phyloP scores from a whole-genome alignment of 2,888 invertebrate species.

The Drosophila anceps region DNA sequence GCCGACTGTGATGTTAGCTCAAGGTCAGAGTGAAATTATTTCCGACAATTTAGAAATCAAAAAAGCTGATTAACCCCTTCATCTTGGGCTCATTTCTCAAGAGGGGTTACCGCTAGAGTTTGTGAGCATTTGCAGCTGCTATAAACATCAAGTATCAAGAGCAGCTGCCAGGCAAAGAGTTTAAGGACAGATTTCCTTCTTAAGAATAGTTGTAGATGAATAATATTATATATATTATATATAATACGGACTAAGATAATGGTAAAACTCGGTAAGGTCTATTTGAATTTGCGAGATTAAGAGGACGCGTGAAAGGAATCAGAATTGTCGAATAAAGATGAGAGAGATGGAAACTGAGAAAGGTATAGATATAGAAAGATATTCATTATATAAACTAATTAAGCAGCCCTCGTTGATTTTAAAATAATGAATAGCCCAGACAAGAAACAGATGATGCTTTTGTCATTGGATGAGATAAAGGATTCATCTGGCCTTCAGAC shows the following conservation, averaged over 20 bases:
- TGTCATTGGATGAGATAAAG: slow-evolving; percentile 37
- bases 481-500: slow-evolving; percentile 51
- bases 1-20: slow-evolving; percentile 19
- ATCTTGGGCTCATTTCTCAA: neutral
- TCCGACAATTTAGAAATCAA: slow-evolving; percentile 63
- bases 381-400: neutral
- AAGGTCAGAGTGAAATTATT: slow-evolving; percentile 68
- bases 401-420: slow-evolving; percentile 11
- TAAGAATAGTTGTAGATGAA: neutral
- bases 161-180: slow-evolving; percentile 1
- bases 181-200: slow-evolving; percentile 7
- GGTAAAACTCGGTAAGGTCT: neutral
- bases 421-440: neutral
- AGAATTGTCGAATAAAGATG: neutral
- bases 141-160: neutral
- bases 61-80: slow-evolving; percentile 37
- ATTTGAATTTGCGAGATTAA: neutral
- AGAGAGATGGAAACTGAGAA: neutral
- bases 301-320: neutral
- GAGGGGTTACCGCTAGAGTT: slow-evolving; percentile 14
- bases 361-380: neutral
- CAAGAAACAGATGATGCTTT: neutral
- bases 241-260: neutral
- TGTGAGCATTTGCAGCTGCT: neutral
- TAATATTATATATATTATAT: neutral